A percentile compares a stretch with the other conserved stretches of the same genome.
These are phyloP conservation scores for Triplophysa tibetana DNA, from an alignment of 2,113 vertebrate genomes.

Conservation along the genomic window DNA sequence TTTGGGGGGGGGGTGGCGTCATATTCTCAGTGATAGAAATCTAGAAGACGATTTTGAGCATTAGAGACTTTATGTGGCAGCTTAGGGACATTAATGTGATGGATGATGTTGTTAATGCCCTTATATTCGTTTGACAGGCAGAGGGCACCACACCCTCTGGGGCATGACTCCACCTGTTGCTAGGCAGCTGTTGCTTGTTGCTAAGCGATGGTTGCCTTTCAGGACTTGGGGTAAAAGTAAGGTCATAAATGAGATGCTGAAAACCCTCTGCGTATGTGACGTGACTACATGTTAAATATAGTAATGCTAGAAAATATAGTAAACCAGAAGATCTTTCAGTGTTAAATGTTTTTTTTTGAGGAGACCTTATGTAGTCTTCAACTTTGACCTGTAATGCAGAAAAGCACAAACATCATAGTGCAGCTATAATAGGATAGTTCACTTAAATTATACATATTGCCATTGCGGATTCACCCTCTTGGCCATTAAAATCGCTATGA, in stretches of 20 bases:
- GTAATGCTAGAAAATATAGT: neutral
- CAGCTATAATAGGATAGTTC: no score
- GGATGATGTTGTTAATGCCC: conserved; percentile 40
- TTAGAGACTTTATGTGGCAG: conserved; percentile 10
- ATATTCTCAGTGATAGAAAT: neutral
- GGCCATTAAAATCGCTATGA: no score
- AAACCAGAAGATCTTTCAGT: neutral
- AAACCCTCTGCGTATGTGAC: conserved; percentile 19
- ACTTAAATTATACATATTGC: no score
- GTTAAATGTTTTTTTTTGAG: no score
- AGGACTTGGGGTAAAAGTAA: conserved; percentile 51
- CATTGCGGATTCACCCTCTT: no score
- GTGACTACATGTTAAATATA: neutral
- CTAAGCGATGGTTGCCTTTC: conserved; percentile 61
- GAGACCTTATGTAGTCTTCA: no score
- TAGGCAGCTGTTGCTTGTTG: conserved; percentile 67
- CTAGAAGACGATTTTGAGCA: neutral
- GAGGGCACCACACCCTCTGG: conserved; percentile 27
- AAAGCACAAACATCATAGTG: no score
- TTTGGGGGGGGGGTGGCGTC: no score
- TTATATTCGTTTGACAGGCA: conserved; percentile 40
- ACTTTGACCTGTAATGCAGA: no score
- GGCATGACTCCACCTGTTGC: conserved; percentile 62
- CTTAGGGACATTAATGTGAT: conserved; percentile 7
- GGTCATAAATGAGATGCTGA: conserved; percentile 50